phyloP scores from a whole-genome alignment of 1,140 invertebrate species.

The Euwallacea similis region DNA sequence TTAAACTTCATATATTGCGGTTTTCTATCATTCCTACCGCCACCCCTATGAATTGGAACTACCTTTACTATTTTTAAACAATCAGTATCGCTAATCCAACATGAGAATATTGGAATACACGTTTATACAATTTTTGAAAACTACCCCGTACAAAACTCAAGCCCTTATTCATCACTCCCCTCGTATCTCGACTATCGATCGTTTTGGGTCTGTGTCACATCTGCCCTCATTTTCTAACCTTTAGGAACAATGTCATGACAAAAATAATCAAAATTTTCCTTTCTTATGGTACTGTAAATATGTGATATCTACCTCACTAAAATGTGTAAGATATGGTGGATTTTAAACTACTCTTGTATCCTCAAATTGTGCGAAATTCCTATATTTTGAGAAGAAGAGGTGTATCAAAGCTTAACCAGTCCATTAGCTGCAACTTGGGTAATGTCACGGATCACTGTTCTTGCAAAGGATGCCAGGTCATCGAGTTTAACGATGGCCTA shows the following conservation, averaged over 20 bases:
- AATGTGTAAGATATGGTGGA: constrained; percentile 38
- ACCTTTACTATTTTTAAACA: no score
- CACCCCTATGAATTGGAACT: not conserved
- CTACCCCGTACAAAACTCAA: not conserved
- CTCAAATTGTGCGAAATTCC: constrained; percentile 29
- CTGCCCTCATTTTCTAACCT: not conserved
- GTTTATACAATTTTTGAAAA: not conserved
- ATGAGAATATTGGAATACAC: not conserved
- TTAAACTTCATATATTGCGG: not conserved
- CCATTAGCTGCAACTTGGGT: constrained; percentile 15
- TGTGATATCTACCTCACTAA: not conserved
- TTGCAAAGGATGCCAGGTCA: not conserved
- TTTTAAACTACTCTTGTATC: constrained; percentile 40
- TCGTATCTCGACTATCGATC: not conserved
- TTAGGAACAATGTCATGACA: not conserved
- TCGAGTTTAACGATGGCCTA: not conserved
- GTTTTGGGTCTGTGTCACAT: not conserved
- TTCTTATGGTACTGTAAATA: not conserved
- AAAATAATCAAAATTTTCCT: not conserved
- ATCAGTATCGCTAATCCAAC: not conserved
- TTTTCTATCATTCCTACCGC: not conserved
- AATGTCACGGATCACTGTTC: not conserved
- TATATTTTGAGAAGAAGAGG: constrained; percentile 25
- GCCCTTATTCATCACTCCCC: not conserved
- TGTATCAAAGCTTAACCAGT: constrained; percentile 4